A percentile compares a stretch with the other conserved stretches of the same genome.
phyloP scores from a whole-genome alignment of 2,888 invertebrate species.

The Neoascia interrupta region DNA sequence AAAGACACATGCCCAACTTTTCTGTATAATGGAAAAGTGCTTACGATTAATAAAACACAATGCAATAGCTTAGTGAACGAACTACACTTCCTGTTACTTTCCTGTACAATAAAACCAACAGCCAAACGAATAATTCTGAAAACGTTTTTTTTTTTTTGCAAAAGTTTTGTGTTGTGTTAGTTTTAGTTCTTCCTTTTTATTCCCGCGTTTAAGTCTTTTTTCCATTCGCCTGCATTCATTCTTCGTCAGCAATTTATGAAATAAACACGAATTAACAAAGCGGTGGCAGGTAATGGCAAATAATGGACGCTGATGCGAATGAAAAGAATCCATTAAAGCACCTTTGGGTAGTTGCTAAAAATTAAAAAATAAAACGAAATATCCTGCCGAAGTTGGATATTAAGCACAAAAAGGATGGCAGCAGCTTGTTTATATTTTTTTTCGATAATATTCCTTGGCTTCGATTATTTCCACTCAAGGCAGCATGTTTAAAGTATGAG shows the following conservation, averaged over 20 bases:
- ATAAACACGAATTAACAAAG: slow-evolving; percentile 36
- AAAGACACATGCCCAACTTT: too few species aligned
- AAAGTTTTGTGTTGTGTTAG: slow-evolving; percentile 19
- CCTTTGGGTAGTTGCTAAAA: background rate
- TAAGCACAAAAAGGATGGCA: slow-evolving; percentile 1
- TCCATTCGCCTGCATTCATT: slow-evolving; percentile 3
- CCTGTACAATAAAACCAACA: too few species aligned
- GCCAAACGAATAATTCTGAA: too few species aligned
- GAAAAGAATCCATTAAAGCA: slow-evolving; percentile 37
- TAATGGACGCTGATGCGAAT: slow-evolving; percentile 46
- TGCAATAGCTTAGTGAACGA: too few species aligned
- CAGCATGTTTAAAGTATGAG: slow-evolving; percentile 13
- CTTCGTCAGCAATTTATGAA: slow-evolving; percentile 23
- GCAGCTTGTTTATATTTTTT: slow-evolving; percentile 15
- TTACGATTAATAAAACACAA: too few species aligned
- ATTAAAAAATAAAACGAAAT: too few species aligned
- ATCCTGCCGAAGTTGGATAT: background rate
- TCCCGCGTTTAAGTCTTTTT: slow-evolving; percentile 21
- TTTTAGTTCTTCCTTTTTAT: slow-evolving; percentile 2
- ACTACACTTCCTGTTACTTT: too few species aligned
- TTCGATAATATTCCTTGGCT: slow-evolving; percentile 12
- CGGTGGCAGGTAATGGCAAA: slow-evolving; percentile 21
- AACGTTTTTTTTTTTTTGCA: background rate
- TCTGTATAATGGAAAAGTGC: too few species aligned
- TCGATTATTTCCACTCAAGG: too few species aligned